phyloP scores from a whole-genome alignment of 1,140 invertebrate species.

The Diplogasteroides magnus region DNA sequence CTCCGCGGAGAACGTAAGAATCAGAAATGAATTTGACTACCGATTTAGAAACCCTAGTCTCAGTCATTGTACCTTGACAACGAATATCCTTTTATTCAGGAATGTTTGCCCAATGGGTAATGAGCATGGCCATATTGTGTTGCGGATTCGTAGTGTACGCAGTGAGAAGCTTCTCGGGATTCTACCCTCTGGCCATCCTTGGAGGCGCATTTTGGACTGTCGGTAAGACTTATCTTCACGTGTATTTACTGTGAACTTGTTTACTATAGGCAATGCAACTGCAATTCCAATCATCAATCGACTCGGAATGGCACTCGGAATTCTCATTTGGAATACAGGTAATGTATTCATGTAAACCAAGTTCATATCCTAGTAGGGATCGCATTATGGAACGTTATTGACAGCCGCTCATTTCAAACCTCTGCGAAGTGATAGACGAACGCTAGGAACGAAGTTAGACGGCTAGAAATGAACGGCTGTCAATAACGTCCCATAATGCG shows the following conservation, averaged over 20 bases:
- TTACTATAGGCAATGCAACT: slow-evolving; percentile 54
- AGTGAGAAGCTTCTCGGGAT: slow-evolving; percentile 27
- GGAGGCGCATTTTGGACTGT: slow-evolving; percentile 41
- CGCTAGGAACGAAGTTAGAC: too few relatives aligned
- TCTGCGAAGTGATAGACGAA: too few relatives aligned
- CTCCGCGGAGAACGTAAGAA: too few relatives aligned
- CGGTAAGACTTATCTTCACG: slow-evolving; percentile 18
- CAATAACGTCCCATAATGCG: too few relatives aligned
- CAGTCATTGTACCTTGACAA: too few relatives aligned
- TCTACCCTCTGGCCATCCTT: slow-evolving; percentile 39
- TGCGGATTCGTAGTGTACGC: slow-evolving; percentile 32
- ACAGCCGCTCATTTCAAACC: too few relatives aligned
- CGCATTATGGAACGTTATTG: too few relatives aligned
- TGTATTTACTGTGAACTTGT: not conserved
- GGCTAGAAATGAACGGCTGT: too few relatives aligned
- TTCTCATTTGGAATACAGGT: slow-evolving; percentile 57
- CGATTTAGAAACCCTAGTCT: too few relatives aligned
- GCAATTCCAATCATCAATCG: slow-evolving; percentile 58
- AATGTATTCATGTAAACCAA: slow-evolving; percentile 33
- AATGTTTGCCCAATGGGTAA: slow-evolving; percentile 36
- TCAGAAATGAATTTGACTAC: too few relatives aligned
- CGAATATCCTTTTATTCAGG: slow-evolving; percentile 11
- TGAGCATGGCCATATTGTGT: slow-evolving; percentile 33
- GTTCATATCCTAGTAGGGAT: too few relatives aligned
- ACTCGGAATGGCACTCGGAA: slow-evolving; percentile 57